phyloP scores from a whole-genome alignment of 2,797 vertebrate species.

The Varecia variegata region DNA sequence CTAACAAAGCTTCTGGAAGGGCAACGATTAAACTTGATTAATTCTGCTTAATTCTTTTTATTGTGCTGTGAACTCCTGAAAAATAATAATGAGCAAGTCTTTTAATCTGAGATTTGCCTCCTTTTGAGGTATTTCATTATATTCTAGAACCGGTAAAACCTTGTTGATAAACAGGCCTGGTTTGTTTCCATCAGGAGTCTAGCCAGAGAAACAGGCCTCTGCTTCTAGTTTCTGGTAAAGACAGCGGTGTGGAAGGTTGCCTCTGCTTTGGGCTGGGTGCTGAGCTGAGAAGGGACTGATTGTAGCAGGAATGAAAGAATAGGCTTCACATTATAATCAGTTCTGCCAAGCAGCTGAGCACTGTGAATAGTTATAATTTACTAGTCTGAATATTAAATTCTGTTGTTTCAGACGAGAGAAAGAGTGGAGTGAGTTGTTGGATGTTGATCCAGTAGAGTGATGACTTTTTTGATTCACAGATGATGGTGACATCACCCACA shows the following conservation, averaged over 20 bases:
- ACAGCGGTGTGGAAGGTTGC: slow-evolving; percentile 1
- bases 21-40: slow-evolving; percentile 25
- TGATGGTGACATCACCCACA: slow-evolving; percentile 55
- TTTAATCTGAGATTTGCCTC: slow-evolving; percentile 20
- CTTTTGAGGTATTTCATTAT: slow-evolving; percentile 40
- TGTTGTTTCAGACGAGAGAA: slow-evolving; percentile 76
- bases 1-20: slow-evolving; percentile 28
- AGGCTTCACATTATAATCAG: slow-evolving; percentile 82
- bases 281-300: slow-evolving; percentile 76
- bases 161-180: neutral
- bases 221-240: slow-evolving; percentile 5
- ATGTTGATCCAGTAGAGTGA: slow-evolving; percentile 72
- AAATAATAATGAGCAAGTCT: slow-evolving; percentile 24
- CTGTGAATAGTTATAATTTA: slow-evolving; percentile 83
- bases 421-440: slow-evolving; percentile 71
- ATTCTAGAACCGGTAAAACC: neutral
- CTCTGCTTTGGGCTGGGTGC: slow-evolving; percentile 53
- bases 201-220: slow-evolving; percentile 40
- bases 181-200: slow-evolving; percentile 28
- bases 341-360: slow-evolving; percentile 83
- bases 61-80: neutral
- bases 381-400: slow-evolving; percentile 82
- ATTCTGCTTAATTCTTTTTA: slow-evolving; percentile 32
- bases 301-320: slow-evolving; percentile 79
- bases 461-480: slow-evolving; percentile 72